Base-by-base conservation (phyloP, 2,797 vertebrate genomes). In the Podargus strigoides region DNA sequence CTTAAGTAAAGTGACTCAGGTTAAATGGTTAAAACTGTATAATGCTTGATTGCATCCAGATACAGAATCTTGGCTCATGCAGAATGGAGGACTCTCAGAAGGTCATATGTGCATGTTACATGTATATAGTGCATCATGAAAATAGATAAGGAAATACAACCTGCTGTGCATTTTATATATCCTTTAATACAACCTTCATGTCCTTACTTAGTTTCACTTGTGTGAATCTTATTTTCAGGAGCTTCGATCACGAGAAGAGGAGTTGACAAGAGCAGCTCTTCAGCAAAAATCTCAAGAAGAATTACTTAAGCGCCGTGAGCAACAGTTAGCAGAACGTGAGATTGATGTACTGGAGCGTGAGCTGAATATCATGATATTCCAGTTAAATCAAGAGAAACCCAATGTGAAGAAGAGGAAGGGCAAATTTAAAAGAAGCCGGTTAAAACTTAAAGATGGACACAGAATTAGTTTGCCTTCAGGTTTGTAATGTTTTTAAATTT, bases 391-490 rank as follows among this genome's bases (percentile, higher is more conserved):
- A 97, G 99, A 99, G 97, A 99, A 99, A 85, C 99, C 99, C 87
- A 99, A 99, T 32, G 99, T 99, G 39, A 99, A 99, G 97, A 99
- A 98, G 97, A 98, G 99, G 96, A 99, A 99, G 95, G 99, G 99
- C 85, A 99, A 99, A 95, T 99, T 99, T 95, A 99, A 98, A 96
- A 98, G 98, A 47, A 99, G 98, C 60, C 98, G 99, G 16, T 98
- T 99, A 34, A 99, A 99, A 96, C 98, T 99, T 85, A 99, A 98
- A 97, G 99, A 99, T 30, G 99, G 99, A 28, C 99, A 99, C 97
- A 98, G 99, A 88, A 99, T 99, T 98, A 99, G 99, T 87, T 97
- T 99, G 80, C 99, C 99, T n/a, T 99, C 99, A 97, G 99, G 99
- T 99, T 87, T 78, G 98, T 16, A 32, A 17, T 24, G 50, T 64